Evolutionary conservation across 2,888 invertebrate genomes (phyloP).

Genomic region (Pterobdella sp.): DNA sequence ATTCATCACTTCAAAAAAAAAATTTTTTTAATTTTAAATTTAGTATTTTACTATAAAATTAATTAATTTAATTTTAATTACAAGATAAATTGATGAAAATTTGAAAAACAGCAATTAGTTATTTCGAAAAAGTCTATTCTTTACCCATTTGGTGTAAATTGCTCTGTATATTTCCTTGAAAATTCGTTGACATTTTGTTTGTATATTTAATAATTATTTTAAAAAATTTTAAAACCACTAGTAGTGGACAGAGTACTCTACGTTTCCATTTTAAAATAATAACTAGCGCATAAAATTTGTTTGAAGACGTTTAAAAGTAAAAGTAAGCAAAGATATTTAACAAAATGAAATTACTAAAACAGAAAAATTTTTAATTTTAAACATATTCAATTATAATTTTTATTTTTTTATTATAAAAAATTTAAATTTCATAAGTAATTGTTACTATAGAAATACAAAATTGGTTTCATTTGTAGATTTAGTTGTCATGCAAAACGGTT

Average conservation of each 20-base stretch:
- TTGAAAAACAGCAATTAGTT: not conserved
- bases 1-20: not conserved
- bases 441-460: not conserved
- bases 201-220: not conserved
- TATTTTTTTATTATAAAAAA: not conserved
- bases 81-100: not conserved
- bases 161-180: slow-evolving; percentile 1
- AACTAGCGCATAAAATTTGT: no score
- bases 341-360: no score
- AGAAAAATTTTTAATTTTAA: not conserved
- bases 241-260: no score
- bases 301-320: no score
- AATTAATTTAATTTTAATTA: not conserved
- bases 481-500: not conserved
- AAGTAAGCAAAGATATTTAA: no score
- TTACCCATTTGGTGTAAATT: not conserved
- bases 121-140: not conserved
- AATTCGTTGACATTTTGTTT: not conserved
- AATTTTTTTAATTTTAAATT: not conserved
- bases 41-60: not conserved
- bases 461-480: not conserved
- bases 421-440: not conserved
- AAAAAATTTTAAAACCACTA: not conserved
- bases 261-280: no score
- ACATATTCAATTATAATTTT: no score